Base-by-base conservation (phyloP, 2,113 vertebrate species). In the Balaeniceps rex region DNA sequence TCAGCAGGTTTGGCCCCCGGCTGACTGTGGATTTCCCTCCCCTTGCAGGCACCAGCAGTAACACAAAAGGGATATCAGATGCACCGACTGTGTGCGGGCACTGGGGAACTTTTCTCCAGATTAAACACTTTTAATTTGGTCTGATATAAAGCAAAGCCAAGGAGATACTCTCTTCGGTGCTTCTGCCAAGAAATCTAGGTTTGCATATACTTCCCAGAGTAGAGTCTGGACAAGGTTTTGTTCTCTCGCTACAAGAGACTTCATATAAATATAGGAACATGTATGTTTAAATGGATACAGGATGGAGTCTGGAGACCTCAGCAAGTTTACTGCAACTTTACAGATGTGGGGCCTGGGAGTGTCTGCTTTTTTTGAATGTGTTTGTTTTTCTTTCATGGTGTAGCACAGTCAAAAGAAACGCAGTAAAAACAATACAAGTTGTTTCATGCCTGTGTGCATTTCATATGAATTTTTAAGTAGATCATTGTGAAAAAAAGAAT, bases 331-430 rank as follows among this genome's bases (percentile, higher is more conserved):
- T 83, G 58, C 42, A 66, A 12, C 64, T 95, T 97, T 90, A 61
- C 71, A 91, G 84, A 90, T 90, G 75, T 86, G 33, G n/a, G 55
- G 71, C 58, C 71, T 93, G 84, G 78, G 94, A 95, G 89, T 60
- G 69, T 93, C 96, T 85, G 87, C 46, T 84, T 80, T 87, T 91
- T 97, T 80, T 61, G 16, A 54, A 44, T 54, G 22, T 76, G 74
- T 96, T 96, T 97, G 80, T 91, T 96, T 96, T 93, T 94, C 78
- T 95, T 95, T 55, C 44, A 29, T 58, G 26, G 25, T 63, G 70
- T 80, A 93, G 46, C 66, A 94, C 46, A 74, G 91, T 93, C 66
- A 83, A 94, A 95, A 95, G 83, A 90, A 80, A 74, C 19, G 22
- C 63, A 84, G 68, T 77, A 80, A 94, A 96, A 95, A 85, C 91